Percentiles rank a stretch among this genome's conserved stretches.
phyloP scores from a whole-genome alignment of 2,113 vertebrate genomes.

The Saimiri boliviensis region DNA sequence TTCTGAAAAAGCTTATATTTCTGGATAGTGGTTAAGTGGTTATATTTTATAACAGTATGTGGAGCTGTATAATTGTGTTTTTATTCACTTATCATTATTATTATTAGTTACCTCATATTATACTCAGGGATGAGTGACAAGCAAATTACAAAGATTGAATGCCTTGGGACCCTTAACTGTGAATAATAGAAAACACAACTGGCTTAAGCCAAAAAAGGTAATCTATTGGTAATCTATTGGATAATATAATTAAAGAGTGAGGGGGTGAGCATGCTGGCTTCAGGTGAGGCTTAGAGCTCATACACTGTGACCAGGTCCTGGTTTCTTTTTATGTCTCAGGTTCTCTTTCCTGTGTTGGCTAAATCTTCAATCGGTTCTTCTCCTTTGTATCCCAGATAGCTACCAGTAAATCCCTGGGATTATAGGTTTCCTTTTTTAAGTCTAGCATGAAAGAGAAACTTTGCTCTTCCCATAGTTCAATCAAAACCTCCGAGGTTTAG shows the following conservation, averaged over 20 bases:
- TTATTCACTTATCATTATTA: neutral
- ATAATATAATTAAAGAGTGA: neutral
- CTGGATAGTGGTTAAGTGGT: neutral
- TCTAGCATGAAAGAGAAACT: neutral
- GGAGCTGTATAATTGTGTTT: neutral
- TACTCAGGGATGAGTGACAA: neutral
- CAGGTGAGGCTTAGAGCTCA: neutral
- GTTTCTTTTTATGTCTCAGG: conserved; percentile 24
- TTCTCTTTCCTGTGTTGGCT: neutral
- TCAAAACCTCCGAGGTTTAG: neutral
- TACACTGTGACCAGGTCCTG: neutral
- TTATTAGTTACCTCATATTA: neutral
- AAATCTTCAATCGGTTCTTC: neutral
- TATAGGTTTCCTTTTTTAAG: neutral
- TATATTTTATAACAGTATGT: neutral
- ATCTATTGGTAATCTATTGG: neutral
- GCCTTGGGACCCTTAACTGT: neutral
- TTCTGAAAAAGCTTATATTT: neutral
- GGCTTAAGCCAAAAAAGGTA: neutral
- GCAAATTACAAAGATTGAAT: neutral
- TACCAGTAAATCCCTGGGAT: neutral
- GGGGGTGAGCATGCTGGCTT: neutral
- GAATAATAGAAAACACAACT: neutral
- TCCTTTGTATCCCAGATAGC: neutral
- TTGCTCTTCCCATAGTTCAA: neutral